Conservation (phyloP, 1,140 invertebrate genomes). For the Monomorium pharaonis region DNA sequence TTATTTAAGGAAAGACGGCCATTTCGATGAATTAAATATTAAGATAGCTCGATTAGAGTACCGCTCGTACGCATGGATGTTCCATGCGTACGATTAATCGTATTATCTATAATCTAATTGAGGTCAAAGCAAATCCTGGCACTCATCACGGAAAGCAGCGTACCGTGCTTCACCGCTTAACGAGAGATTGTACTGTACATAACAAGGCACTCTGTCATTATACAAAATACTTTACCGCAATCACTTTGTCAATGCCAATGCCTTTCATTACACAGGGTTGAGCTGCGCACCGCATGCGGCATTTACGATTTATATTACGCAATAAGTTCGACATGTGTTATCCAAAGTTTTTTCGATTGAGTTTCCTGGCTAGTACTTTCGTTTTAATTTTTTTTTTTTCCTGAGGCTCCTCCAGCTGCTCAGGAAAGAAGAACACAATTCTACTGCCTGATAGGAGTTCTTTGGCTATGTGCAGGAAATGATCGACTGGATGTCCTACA, state of each 20-base stretch:
- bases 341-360: constrained; percentile 50
- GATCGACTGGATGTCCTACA: constrained; percentile 98
- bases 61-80: not conserved
- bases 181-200: constrained; percentile 58
- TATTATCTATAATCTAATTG: constrained; percentile 32
- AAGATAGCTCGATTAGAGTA: not conserved
- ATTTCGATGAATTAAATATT: not conserved
- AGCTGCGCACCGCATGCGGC: constrained; percentile 80
- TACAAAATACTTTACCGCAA: constrained; percentile 63
- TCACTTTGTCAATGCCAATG: constrained; percentile 64
- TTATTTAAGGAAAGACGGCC: not conserved
- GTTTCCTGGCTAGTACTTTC: constrained; percentile 56
- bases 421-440: constrained; percentile 84
- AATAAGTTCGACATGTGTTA: constrained; percentile 23
- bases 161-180: constrained; percentile 69
- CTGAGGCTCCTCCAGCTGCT: constrained; percentile 84
- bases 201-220: constrained; percentile 54
- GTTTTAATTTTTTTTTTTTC: constrained; percentile 65
- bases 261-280: constrained; percentile 78
- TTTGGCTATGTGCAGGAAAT: constrained; percentile 98
- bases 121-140: constrained; percentile 69
- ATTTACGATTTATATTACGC: constrained; percentile 56
- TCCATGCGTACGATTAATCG: not conserved
- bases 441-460: constrained; percentile 93
- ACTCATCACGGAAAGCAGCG: constrained; percentile 57